Evolutionary conservation across 1,140 invertebrate genomes (phyloP).

Genomic region (Cataglyphis hispanica): DNA sequence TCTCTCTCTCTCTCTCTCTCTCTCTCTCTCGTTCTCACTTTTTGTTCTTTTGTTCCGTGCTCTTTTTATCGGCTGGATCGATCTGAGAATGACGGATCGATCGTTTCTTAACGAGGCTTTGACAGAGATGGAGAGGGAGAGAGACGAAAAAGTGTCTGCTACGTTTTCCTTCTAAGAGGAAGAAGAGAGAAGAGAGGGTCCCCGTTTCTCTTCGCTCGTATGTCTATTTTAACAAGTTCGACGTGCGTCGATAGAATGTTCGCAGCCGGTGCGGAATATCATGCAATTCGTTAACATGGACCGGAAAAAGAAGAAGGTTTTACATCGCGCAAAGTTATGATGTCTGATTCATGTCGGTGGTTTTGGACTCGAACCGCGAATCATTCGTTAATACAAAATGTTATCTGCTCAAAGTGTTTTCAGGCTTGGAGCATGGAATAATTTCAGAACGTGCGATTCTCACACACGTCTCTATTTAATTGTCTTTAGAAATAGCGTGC

Average conservation of each 20-base stretch:
- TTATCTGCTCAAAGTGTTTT: neutral
- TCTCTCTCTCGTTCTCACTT: too few species aligned
- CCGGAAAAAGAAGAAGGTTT: neutral
- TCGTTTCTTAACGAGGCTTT: neutral
- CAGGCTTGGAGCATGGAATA: neutral
- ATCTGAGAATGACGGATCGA: slow-evolving; percentile 53
- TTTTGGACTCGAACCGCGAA: neutral
- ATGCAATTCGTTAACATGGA: neutral
- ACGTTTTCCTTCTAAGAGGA: neutral
- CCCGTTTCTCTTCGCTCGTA: neutral
- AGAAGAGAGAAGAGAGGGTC: neutral
- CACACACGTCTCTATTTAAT: neutral
- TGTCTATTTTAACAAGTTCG: slow-evolving; percentile 46
- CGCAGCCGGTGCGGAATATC: neutral
- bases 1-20: neutral
- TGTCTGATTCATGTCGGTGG: neutral
- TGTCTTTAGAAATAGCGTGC: neutral
- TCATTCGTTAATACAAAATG: neutral
- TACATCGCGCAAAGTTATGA: neutral
- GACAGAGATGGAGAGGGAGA: neutral
- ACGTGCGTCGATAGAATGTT: neutral
- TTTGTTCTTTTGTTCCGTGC: neutral
- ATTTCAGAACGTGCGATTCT: neutral
- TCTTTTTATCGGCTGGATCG: slow-evolving; percentile 42
- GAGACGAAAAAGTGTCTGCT: neutral